phyloP scores from a whole-genome alignment of 2,888 invertebrate genomes.

The Nasonia oneida region DNA sequence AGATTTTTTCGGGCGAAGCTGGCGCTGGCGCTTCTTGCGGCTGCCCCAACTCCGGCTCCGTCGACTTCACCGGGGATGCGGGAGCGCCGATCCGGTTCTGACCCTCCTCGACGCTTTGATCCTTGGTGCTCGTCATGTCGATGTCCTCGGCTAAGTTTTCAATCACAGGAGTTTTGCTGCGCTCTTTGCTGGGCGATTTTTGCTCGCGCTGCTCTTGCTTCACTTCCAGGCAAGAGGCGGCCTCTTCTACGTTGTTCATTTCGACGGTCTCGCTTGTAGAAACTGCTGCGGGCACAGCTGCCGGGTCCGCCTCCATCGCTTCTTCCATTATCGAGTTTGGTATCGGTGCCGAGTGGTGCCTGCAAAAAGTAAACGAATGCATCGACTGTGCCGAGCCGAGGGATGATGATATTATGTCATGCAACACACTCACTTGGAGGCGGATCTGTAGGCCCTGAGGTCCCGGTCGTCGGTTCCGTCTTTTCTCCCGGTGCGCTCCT shows the following conservation, averaged over 20 bases:
- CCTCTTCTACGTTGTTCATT: slow-evolving; percentile 65
- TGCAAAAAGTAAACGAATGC: slow-evolving; percentile 55
- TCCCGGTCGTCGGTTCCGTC: slow-evolving; percentile 72
- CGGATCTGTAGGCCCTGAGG: slow-evolving; percentile 69
- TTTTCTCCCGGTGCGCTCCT: slow-evolving; percentile 82
- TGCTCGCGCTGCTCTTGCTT: slow-evolving; percentile 78
- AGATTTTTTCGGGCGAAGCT: slow-evolving; percentile 24
- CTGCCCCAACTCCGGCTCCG: slow-evolving; percentile 7
- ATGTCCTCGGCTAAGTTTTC: slow-evolving; percentile 49
- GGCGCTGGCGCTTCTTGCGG: background rate
- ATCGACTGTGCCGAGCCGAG: too few relatives aligned
- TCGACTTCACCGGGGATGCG: background rate
- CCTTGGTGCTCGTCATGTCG: slow-evolving; percentile 51
- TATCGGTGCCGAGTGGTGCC: slow-evolving; percentile 75
- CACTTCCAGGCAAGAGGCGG: slow-evolving; percentile 79
- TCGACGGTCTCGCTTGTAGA: slow-evolving; percentile 68
- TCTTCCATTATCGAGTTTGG: slow-evolving; percentile 74
- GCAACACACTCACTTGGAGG: slow-evolving; percentile 67
- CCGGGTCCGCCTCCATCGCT: slow-evolving; percentile 73
- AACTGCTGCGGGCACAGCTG: slow-evolving; percentile 61
- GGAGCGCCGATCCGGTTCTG: background rate
- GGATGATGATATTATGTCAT: too few relatives aligned
- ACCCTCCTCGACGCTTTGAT: slow-evolving; percentile 12
- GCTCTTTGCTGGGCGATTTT: slow-evolving; percentile 75
- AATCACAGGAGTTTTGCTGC: slow-evolving; percentile 76